phyloP scores from a whole-genome alignment of 2,113 vertebrate species.

The Engraulis encrasicolus region DNA sequence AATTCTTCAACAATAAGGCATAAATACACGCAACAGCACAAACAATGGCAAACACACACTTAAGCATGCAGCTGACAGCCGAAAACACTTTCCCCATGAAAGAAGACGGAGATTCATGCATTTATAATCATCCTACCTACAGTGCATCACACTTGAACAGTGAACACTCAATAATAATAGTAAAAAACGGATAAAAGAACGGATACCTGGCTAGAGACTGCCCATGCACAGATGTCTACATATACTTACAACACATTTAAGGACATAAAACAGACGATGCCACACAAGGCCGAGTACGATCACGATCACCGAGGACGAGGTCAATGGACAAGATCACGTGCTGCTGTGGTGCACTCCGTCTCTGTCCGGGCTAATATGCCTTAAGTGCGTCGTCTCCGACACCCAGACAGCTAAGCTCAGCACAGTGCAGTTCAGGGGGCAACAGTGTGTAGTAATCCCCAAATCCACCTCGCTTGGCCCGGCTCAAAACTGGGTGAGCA shows the following conservation, averaged over 20 bases:
- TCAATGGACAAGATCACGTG: background rate
- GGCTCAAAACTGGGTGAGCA: background rate
- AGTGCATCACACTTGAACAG: too few relatives aligned
- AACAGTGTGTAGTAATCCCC: constrained; percentile 1
- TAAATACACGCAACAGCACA: background rate
- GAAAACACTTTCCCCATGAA: too few relatives aligned
- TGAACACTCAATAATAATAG: background rate
- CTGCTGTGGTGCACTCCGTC: background rate
- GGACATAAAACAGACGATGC: background rate
- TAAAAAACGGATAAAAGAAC: too few relatives aligned
- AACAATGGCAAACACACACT: background rate
- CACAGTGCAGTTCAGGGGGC: too few relatives aligned
- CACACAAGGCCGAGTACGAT: background rate
- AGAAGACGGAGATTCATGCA: too few relatives aligned
- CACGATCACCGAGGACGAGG: background rate
- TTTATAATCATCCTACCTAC: too few relatives aligned
- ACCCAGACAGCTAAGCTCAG: constrained; percentile 6
- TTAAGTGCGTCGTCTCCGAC: background rate
- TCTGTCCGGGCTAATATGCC: constrained; percentile 20
- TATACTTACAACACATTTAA: background rate
- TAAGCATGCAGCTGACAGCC: background rate
- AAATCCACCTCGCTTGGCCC: constrained; percentile 14
- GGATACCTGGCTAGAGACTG: background rate
- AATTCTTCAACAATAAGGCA: background rate
- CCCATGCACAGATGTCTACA: background rate